phyloP scores from a whole-genome alignment of 2,113 vertebrate species.

The Sisor rabdophorus region DNA sequence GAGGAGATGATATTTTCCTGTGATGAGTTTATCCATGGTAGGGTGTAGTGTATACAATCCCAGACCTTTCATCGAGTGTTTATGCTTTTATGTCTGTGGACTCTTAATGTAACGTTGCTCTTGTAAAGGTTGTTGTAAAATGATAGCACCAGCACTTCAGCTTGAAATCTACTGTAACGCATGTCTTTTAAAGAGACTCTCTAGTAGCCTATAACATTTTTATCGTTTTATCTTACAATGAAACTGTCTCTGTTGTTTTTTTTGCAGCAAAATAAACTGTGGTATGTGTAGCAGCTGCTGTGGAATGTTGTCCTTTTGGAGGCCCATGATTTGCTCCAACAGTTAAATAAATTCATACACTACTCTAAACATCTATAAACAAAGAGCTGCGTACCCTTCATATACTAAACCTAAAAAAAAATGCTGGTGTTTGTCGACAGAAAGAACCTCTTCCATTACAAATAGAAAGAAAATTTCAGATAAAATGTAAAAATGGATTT shows the following conservation, averaged over 20 bases:
- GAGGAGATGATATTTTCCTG: neutral
- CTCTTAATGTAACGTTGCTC: constrained; percentile 1
- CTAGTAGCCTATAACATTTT: constrained; percentile 11
- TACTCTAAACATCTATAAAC: constrained; percentile 14
- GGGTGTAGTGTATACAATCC: neutral
- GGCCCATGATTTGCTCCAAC: constrained; percentile 12
- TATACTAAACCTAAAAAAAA: neutral
- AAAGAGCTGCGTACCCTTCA: neutral
- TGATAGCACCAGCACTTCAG: constrained; percentile 9
- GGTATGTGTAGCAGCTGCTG: constrained; percentile 6
- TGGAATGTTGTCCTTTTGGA: constrained; percentile 28
- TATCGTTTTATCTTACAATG: constrained; percentile 8
- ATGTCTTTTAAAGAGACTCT: neutral
- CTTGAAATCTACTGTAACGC: neutral
- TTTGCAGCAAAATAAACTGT: neutral
- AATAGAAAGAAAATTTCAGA: neutral
- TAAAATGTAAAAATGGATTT: neutral
- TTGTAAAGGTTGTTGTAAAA: neutral
- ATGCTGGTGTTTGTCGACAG: neutral
- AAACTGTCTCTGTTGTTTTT: neutral
- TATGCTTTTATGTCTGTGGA: neutral
- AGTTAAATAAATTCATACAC: constrained; percentile 20
- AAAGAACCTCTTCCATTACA: neutral
- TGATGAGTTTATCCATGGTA: neutral
- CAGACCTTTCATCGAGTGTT: neutral